Evolutionary conservation across 1,140 invertebrate species (phyloP), one percentile per base, ranked within the genome.

Genomic region (Meloidogyne hapla): DNA sequence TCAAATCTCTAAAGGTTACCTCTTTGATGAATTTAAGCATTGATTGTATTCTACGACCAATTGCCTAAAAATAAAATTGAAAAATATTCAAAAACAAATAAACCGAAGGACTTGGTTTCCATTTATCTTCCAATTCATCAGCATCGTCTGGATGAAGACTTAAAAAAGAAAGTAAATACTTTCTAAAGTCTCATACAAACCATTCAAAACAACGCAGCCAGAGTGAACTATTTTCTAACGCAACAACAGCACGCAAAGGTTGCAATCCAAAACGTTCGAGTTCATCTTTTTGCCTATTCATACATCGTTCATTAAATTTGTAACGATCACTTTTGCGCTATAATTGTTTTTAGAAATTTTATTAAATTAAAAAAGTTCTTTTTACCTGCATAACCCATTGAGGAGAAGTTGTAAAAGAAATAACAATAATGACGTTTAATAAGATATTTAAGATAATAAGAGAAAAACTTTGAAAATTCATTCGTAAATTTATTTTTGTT

Each of bases 91-190:
- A 56, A 21, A 56, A 33, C 33, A 33, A 56, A n/a, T n/a, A 56
- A 56, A 73, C 28, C 15, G 71, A 73, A 25, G 71, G 71, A 40
- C 71, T 73, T 5, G 71, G 71, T 23, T 73, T 73, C 71, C 71
- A 73, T 12, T 63, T 64, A 33, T 73, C 71, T 64, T 73, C 71
- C 12, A 73, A 63, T 61, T 73, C 71, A 23, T 73, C 71, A 23
- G 71, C 56, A 63, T 73, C 71, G 12, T 73, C 71, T 21, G 71
- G 71, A 63, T 73, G 71, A 61, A 73, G 64, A 40, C 71, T 73
- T 23, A 10, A 73, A 61, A 63, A 23, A 12, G 2, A 45, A 18
- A 56, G 6, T 23, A n/a, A 45, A 62, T n/a, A 33, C 13, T 12
- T 12, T 28, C 2, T 26, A 33, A 40, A 8, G 9, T 6, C 9